phyloP scores from a whole-genome alignment of 2,888 invertebrate species.

The Laothoe populi region DNA sequence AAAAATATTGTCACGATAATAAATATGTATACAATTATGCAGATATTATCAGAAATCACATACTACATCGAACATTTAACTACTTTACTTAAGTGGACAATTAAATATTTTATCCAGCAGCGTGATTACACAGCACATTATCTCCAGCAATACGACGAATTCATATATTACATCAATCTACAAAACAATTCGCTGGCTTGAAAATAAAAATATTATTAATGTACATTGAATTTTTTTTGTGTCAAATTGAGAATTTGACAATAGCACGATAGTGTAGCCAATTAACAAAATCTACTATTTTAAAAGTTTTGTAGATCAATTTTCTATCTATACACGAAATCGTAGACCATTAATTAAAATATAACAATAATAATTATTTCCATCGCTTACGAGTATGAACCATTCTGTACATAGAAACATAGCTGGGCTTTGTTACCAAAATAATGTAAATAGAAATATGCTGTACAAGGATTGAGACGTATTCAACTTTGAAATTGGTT shows the following conservation, averaged over 20 bases:
- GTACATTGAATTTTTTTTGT: neutral
- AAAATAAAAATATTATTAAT: neutral
- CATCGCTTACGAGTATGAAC: slow-evolving; percentile 31
- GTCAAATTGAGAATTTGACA: neutral
- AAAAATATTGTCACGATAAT: slow-evolving; percentile 7
- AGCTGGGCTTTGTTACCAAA: slow-evolving; percentile 36
- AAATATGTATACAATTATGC: slow-evolving; percentile 12
- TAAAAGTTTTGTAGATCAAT: slow-evolving; percentile 21
- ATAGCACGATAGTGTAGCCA: neutral
- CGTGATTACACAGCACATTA: slow-evolving; percentile 52
- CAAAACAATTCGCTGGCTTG: neutral
- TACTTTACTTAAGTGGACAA: slow-evolving; percentile 50
- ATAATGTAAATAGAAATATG: slow-evolving; percentile 12
- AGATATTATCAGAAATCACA: slow-evolving; percentile 15
- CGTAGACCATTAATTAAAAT: neutral
- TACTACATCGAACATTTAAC: slow-evolving; percentile 53
- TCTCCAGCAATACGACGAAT: slow-evolving; percentile 36
- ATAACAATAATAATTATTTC: neutral
- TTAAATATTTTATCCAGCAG: slow-evolving; percentile 42
- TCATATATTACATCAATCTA: slow-evolving; percentile 36
- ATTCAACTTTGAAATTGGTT: slow-evolving; percentile 2
- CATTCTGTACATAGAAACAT: slow-evolving; percentile 40
- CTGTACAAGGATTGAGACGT: neutral
- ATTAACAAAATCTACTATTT: neutral
- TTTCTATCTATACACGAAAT: slow-evolving; percentile 3